Percentiles rank a stretch among this genome's conserved stretches.
These are phyloP conservation scores for Hypsopygia costalis DNA, from an alignment of 2,888 invertebrate species.

Conservation along the genomic window DNA sequence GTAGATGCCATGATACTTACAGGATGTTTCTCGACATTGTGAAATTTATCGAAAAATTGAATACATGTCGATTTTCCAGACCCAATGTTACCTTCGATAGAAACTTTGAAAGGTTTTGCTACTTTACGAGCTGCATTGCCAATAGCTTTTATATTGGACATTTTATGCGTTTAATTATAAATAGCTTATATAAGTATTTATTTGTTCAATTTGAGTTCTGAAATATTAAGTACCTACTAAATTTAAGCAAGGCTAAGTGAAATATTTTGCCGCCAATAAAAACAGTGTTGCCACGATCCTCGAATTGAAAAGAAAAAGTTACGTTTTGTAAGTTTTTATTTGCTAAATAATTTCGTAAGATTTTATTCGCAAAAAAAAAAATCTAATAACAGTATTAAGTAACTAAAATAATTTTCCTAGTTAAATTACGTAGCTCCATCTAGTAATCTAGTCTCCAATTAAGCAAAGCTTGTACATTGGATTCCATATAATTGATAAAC, in stretches of 20 bases:
- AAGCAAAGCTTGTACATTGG: neutral
- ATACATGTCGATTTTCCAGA: constrained; percentile 91
- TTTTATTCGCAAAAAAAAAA: no score
- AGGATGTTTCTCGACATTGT: constrained; percentile 79
- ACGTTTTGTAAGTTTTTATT: no score
- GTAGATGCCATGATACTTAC: constrained; percentile 52
- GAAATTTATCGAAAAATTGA: constrained; percentile 83
- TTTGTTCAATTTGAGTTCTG: no score
- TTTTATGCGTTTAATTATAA: no score
- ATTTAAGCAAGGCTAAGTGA: no score
- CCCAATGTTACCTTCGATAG: constrained; percentile 91
- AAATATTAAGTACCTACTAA: no score
- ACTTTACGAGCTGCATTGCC: constrained; percentile 39
- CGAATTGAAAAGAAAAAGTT: no score
- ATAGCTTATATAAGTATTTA: no score
- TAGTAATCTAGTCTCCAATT: neutral
- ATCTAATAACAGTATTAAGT: no score
- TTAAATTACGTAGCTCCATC: neutral
- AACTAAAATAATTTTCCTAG: neutral
- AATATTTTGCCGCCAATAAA: no score
- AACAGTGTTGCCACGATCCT: no score
- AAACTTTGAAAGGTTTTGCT: constrained; percentile 83
- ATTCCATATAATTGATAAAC: neutral
- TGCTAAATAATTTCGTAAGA: no score
- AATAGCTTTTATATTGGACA: constrained; percentile 53